Conservation (phyloP, 2,113 vertebrate genomes). For the Salvelinus fontinalis region DNA sequence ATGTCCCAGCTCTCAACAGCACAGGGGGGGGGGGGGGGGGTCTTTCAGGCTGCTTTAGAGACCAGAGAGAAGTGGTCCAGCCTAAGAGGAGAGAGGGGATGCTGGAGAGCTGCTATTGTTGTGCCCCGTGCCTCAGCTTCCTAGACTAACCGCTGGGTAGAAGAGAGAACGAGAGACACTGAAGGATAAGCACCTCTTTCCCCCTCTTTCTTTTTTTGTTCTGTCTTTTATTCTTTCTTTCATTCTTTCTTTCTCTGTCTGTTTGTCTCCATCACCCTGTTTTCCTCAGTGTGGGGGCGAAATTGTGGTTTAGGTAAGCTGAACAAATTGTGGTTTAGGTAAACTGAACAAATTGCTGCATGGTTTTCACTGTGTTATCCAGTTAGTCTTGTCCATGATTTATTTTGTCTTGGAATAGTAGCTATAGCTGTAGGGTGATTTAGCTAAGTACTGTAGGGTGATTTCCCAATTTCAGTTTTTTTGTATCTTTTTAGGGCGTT, state of each 20-base stretch:
- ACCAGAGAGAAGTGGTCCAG: slow-evolving; percentile 64
- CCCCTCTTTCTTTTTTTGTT: slow-evolving; percentile 3
- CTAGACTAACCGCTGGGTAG: slow-evolving; percentile 49
- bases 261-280: slow-evolving; percentile 11
- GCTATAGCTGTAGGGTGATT: too few species aligned
- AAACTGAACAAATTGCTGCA: not conserved
- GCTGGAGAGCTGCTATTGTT: slow-evolving; percentile 68
- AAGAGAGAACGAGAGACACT: slow-evolving; percentile 38
- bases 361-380: not conserved
- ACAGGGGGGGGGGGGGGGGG: slow-evolving; percentile 54
- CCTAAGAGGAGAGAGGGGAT: slow-evolving; percentile 48
- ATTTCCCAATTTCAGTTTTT: too few species aligned
- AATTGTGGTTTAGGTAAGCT: slow-evolving; percentile 7
- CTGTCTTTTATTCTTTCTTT: not conserved
- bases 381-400: not conserved
- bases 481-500: too few species aligned
- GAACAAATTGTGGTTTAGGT: slow-evolving; percentile 3
- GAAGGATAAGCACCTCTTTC: slow-evolving; percentile 66
- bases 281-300: slow-evolving; percentile 16
- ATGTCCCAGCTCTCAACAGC: slow-evolving; percentile 72
- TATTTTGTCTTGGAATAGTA: too few species aligned
- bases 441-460: too few species aligned
- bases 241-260: slow-evolving; percentile 1
- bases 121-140: slow-evolving; percentile 56
- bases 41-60: slow-evolving; percentile 43